phyloP scores from a whole-genome alignment of 1,140 invertebrate genomes.

The Colletes gigas region DNA sequence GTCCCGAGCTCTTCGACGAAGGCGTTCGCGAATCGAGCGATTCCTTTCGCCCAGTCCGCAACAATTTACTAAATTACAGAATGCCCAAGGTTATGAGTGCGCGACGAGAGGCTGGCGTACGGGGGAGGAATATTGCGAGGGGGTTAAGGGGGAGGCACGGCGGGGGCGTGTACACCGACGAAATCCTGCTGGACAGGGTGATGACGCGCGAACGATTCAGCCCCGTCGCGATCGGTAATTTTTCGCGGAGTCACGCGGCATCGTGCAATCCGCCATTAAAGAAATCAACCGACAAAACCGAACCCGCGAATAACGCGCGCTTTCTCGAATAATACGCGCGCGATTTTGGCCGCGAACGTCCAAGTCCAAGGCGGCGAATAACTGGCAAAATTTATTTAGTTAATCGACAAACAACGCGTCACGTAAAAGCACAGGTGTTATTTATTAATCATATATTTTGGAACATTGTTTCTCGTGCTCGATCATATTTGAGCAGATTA shows the following conservation, averaged over 20 bases:
- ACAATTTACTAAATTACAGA: constrained; percentile 71
- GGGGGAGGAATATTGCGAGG: constrained; percentile 39
- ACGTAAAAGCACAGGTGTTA: too few species aligned
- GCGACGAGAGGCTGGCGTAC: constrained; percentile 55
- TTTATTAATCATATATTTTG: too few species aligned
- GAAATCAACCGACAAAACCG: constrained; percentile 44
- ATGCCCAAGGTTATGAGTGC: constrained; percentile 70
- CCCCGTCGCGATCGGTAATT: constrained; percentile 30
- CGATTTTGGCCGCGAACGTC: too few species aligned
- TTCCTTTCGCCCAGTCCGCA: constrained; percentile 60
- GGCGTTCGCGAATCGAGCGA: constrained; percentile 51
- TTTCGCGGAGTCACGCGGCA: constrained; percentile 47
- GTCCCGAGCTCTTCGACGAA: constrained; percentile 13
- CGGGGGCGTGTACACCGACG: constrained; percentile 1
- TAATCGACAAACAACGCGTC: too few species aligned
- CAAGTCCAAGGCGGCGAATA: too few species aligned
- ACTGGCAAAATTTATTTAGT: too few species aligned
- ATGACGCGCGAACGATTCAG: constrained; percentile 29
- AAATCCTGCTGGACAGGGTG: constrained; percentile 32
- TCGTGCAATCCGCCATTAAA: constrained; percentile 36
- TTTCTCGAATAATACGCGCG: too few species aligned
- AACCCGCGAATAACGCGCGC: neutral
- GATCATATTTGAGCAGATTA: too few species aligned
- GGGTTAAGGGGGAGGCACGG: neutral
- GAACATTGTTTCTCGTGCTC: too few species aligned